Conservation (phyloP, 2,113 vertebrate genomes). For the Delphinapterus leucas region DNA sequence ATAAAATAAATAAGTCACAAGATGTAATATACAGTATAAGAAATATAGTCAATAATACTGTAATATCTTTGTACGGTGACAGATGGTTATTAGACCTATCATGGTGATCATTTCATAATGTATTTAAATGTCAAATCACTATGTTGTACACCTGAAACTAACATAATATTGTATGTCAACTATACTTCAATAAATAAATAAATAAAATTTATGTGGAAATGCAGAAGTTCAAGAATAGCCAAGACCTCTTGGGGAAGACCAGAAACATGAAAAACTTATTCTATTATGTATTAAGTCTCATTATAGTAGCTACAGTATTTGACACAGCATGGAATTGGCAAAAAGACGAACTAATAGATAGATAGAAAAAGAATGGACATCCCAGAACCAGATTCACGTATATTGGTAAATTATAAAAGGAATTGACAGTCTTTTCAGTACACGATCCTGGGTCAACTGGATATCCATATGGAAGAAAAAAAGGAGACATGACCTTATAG, state of each 20-base stretch:
- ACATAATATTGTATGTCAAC: not conserved
- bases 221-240: not conserved
- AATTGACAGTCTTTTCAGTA: not conserved
- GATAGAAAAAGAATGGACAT: not conserved
- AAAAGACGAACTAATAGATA: not conserved
- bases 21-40: not conserved
- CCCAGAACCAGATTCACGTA: not conserved
- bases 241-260: not conserved
- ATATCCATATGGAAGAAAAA: not conserved
- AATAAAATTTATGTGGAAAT: not conserved
- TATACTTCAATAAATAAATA: not conserved
- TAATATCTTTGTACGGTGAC: not conserved
- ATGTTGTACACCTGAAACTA: too few relatives aligned
- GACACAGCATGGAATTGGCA: not conserved
- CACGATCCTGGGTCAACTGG: not conserved
- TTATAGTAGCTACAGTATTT: not conserved
- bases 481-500: not conserved
- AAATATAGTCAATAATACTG: not conserved
- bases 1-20: not conserved
- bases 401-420: not conserved
- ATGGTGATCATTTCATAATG: not conserved
- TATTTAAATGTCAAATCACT: not conserved
- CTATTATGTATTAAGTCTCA: not conserved
- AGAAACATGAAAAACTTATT: not conserved
- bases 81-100: not conserved